Conservation (phyloP, 2,113 vertebrate genomes). For the Polypterus bichir region DNA sequence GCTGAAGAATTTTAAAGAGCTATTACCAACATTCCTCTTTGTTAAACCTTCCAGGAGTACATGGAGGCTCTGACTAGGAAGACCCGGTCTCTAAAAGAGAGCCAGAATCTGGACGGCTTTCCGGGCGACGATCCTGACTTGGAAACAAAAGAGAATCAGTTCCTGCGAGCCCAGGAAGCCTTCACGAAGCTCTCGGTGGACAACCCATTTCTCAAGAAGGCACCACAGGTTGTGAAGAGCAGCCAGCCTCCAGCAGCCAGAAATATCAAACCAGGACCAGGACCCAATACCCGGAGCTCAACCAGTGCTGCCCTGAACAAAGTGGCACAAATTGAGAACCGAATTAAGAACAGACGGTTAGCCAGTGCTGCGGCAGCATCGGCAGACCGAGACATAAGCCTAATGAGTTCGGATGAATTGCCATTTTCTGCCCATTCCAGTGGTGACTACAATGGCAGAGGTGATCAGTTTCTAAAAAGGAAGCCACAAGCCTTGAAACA, state of each 20-base stretch:
- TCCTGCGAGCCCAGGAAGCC: constrained; percentile 4
- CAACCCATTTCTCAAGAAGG: constrained; percentile 55
- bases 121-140: constrained; percentile 19
- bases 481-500: constrained; percentile 7
- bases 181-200: neutral
- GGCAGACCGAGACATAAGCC: neutral
- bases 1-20: too few relatives aligned
- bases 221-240: constrained; percentile 13
- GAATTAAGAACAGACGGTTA: constrained; percentile 29
- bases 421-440: constrained; percentile 17
- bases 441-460: constrained; percentile 1
- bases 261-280: constrained; percentile 5
- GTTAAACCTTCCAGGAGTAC: constrained; percentile 24
- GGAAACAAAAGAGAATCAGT: neutral
- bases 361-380: constrained; percentile 1
- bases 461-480: constrained; percentile 47
- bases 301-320: constrained; percentile 35
- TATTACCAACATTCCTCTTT: neutral
- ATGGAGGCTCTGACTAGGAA: constrained; percentile 11
- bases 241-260: constrained; percentile 20
- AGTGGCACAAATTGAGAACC: constrained; percentile 51
- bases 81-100: neutral
- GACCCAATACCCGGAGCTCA: constrained; percentile 10
- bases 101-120: constrained; percentile 25
- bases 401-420: neutral